Evolutionary conservation across 2,888 invertebrate genomes (phyloP), one percentile per base, ranked within the genome.

Genomic region (Agrypnus murinus): DNA sequence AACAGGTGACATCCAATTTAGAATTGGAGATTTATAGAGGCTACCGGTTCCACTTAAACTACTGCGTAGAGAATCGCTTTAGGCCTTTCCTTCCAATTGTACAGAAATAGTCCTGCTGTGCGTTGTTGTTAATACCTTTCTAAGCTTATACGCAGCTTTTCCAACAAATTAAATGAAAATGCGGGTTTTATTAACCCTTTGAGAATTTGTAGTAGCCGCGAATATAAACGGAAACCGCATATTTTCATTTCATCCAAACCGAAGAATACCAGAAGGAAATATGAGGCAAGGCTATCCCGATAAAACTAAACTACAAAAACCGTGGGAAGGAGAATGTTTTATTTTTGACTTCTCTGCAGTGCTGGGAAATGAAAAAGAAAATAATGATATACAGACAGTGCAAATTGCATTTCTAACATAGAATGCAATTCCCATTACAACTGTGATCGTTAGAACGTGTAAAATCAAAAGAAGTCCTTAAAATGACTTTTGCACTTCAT

Each of bases 1-100:
- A 50, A 31, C 50, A 50, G 50, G 50, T 38, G 55, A 55, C 55
- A 36, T 55, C 55, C 55, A 55, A 55, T 55, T 38, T 55, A 38
- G 55, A 55, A 55, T 38, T 48, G 36, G 36, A 55, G 55, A 38
- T 55, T 55, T 55, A 55, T 38, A 50, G 31, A 2, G 50, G 50
- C 50, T 50, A 50, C 50, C 50, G 50, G 50, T 50, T n/a, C 32
- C 32, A 53, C n/a, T 55, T 36, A 55, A 34, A 55, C 55, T 17
- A 36, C 36, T 17, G 55, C 10, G n/a, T n/a, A n/a, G n/a, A 10
- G 38, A n/a, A 10, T 4, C 34, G 36, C 31, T 50, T 12, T 50
- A 50, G 10, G 12, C 17, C 50, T 19, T 48, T 48, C 50, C n/a
- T 50, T 50, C 50, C 50, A 32, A 50, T 32, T 50, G 50, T 10